These are phyloP conservation scores for Lasius fuliginosus DNA, from an alignment of 2,888 invertebrate species.

Conservation along the genomic window DNA sequence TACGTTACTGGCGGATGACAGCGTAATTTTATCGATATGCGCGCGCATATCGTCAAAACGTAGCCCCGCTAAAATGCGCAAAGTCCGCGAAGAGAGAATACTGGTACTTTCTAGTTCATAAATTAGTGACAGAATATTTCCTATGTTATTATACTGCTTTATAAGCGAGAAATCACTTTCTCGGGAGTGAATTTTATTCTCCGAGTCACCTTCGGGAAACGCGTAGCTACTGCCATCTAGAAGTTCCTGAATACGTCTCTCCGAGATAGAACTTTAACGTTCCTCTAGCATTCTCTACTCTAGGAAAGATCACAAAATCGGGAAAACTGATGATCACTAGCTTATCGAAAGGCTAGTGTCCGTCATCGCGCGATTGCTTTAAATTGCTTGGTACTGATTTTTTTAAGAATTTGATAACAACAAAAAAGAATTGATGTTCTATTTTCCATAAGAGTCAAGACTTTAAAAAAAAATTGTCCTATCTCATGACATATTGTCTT, in stretches of 20 bases:
- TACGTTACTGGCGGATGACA: neutral
- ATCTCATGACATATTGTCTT: too few species aligned
- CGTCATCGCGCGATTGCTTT: neutral
- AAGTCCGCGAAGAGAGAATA: neutral
- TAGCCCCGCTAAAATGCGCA: constrained; percentile 47
- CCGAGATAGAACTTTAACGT: neutral
- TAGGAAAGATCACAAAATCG: neutral
- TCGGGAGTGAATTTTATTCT: neutral
- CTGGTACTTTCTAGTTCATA: neutral
- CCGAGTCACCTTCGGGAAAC: neutral
- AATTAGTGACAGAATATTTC: constrained; percentile 39
- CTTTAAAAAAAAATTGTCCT: too few species aligned
- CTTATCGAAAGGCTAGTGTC: neutral
- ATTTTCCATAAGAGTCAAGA: neutral
- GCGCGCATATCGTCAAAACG: constrained; percentile 58
- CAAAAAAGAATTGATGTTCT: neutral
- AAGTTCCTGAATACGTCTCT: neutral
- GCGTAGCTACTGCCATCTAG: constrained; percentile 56
- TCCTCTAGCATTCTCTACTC: neutral
- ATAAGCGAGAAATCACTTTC: neutral
- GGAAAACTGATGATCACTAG: neutral
- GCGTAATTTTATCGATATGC: constrained; percentile 62
- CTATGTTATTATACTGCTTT: neutral
- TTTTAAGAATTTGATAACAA: neutral
- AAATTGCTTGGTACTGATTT: neutral